Base-by-base conservation (phyloP, 2,113 vertebrate genomes). In the Myiagra hebetior region DNA sequence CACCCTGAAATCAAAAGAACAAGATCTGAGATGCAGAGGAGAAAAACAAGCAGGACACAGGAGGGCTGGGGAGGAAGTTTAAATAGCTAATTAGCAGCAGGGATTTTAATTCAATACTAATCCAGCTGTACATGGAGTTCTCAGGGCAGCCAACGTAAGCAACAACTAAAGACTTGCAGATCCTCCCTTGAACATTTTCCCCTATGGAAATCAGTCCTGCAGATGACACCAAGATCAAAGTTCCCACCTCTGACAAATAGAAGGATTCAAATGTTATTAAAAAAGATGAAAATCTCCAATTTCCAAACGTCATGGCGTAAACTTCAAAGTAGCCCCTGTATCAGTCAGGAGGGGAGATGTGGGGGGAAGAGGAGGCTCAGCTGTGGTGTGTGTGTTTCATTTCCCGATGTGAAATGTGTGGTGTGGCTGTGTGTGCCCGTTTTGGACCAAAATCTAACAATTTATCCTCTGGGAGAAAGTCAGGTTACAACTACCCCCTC, bases 151-250 rank as follows among this genome's bases (percentile, higher is more conserved):
- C 35, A n/a, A 57, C 70, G 35, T 21, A 75, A 86, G 85, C 55
- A 56, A 47, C 64, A 59, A 42, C 72, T 20, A 4, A 77, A 57
- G 80, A 37, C 63, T 46, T 46, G 91, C 68, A 69, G 80, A 84
- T 83, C 86, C 59, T 92, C 37, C 76, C 89, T 37, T 24, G 68
- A 89, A 96, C 35, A 12, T 33, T 26, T 39, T 26, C 84, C 63
- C 68, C 60, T 28, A 42, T 67, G 93, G 91, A 94, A 95, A 96
- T 87, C 84, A 89, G 84, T 7, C 86, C 95, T 78, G 87, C 73
- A 53, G 33, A 10, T 62, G 89, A 94, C 80, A 92, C 76, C 22
- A 0, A 78, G 93, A 95, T 96, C 96, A 97, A 94, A 96, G 93
- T 74, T 81, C 55, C 77, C 18, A 41, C 64, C 91, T 67, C 22